Percentiles rank a stretch among this genome's conserved stretches.
phyloP scores from a whole-genome alignment of 1,140 invertebrate genomes.

The Myzus persicae region DNA sequence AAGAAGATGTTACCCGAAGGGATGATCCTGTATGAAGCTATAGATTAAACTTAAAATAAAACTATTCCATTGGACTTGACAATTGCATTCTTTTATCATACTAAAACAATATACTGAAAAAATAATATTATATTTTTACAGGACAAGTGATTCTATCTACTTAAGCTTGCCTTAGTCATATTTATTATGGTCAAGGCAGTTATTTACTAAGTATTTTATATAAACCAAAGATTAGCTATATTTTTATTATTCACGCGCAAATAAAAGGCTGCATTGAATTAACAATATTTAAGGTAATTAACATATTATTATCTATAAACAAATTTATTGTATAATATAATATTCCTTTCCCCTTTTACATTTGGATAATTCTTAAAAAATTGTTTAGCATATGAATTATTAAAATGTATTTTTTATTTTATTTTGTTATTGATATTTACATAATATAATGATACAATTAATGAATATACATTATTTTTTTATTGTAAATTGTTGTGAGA shows the following conservation, averaged over 20 bases:
- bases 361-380: slow-evolving; percentile 40
- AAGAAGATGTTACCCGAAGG: slow-evolving; percentile 54
- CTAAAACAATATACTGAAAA: slow-evolving; percentile 3
- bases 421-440: slow-evolving; percentile 24
- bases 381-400: background rate
- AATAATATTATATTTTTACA: slow-evolving; percentile 45
- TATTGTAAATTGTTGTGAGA: background rate
- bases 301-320: slow-evolving; percentile 34
- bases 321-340: slow-evolving; percentile 5
- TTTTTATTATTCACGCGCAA: slow-evolving; percentile 57
- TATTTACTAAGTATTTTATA: slow-evolving; percentile 52
- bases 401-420: slow-evolving; percentile 34
- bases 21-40: background rate
- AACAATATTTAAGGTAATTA: slow-evolving; percentile 20
- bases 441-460: slow-evolving; percentile 8
- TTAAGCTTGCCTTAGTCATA: slow-evolving; percentile 23
- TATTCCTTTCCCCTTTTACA: background rate
- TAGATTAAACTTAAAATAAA: background rate
- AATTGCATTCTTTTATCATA: slow-evolving; percentile 32
- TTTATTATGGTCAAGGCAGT: background rate
- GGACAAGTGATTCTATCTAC: slow-evolving; percentile 38
- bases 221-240: slow-evolving; percentile 58
- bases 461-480: background rate
- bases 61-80: background rate
- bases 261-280: slow-evolving; percentile 55